phyloP scores from a whole-genome alignment of 2,888 invertebrate genomes.

The Drosophila fulvimacula region DNA sequence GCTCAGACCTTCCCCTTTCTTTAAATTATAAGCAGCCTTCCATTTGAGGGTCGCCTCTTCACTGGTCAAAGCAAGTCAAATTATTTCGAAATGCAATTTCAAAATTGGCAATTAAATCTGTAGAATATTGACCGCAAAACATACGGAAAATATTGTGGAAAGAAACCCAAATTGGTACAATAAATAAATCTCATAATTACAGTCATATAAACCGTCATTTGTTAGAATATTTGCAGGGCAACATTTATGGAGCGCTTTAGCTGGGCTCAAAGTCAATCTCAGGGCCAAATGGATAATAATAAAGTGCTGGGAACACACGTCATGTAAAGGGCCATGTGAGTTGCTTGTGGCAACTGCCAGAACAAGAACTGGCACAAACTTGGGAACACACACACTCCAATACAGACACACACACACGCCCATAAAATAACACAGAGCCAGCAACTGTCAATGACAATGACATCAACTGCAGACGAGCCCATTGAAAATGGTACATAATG shows the following conservation, averaged over 20 bases:
- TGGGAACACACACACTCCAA: conserved; percentile 12
- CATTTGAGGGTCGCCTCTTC: conserved; percentile 5
- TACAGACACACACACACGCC: not conserved
- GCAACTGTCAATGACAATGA: conserved; percentile 75
- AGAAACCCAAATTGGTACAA: not conserved
- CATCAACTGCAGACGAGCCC: conserved; percentile 75
- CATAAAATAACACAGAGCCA: conserved; percentile 58
- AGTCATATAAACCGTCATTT: conserved; percentile 50
- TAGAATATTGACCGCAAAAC: not conserved
- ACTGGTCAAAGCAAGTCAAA: not conserved
- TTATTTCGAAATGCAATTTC: not conserved
- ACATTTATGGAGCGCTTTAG: conserved; percentile 60
- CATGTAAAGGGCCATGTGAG: conserved; percentile 12
- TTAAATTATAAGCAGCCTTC: conserved; percentile 49
- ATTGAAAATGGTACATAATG: conserved; percentile 51
- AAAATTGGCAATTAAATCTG: not conserved
- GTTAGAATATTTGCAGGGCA: conserved; percentile 62
- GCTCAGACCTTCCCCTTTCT: conserved; percentile 29
- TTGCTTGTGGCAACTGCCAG: conserved; percentile 37
- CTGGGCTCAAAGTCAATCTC: conserved; percentile 40
- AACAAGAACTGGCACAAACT: conserved; percentile 25
- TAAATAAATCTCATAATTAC: conserved; percentile 63
- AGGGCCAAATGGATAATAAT: conserved; percentile 61
- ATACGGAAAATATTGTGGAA: not conserved
- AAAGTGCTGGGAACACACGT: conserved; percentile 51